These are phyloP conservation scores for Lutjanus erythropterus DNA, from an alignment of 2,113 vertebrate species.

Conservation along the genomic window DNA sequence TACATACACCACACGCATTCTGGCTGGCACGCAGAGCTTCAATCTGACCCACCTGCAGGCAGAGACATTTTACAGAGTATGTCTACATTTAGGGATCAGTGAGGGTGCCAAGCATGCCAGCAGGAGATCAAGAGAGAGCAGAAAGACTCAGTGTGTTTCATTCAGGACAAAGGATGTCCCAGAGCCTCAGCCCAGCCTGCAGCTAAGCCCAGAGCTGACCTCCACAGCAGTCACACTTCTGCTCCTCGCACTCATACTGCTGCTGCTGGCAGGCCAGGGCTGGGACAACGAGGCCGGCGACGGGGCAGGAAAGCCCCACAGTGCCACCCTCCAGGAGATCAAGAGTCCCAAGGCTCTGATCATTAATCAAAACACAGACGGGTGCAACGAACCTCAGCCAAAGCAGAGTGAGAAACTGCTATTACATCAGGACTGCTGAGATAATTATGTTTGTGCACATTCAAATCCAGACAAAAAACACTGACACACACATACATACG, in stretches of 20 bases:
- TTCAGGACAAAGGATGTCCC: slow-evolving; percentile 71
- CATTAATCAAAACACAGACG: slow-evolving; percentile 51
- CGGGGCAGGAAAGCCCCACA: slow-evolving; percentile 60
- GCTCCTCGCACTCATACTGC: slow-evolving; percentile 84
- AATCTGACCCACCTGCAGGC: slow-evolving; percentile 93
- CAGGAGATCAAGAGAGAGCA: slow-evolving; percentile 88
- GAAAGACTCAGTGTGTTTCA: slow-evolving; percentile 64
- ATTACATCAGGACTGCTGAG: slow-evolving; percentile 63
- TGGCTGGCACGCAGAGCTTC: slow-evolving; percentile 90
- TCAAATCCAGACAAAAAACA: slow-evolving; percentile 28
- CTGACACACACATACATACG: slow-evolving; percentile 29
- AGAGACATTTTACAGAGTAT: slow-evolving; percentile 91
- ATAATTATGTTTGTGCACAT: slow-evolving; percentile 31
- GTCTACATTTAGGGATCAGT: slow-evolving; percentile 87
- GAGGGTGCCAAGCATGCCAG: slow-evolving; percentile 81
- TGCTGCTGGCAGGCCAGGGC: slow-evolving; percentile 81
- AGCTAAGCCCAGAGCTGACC: slow-evolving; percentile 68
- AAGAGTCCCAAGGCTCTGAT: slow-evolving; percentile 61
- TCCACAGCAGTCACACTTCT: slow-evolving; percentile 82
- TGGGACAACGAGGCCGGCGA: slow-evolving; percentile 56
- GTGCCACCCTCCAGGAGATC: slow-evolving; percentile 63
- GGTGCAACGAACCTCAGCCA: slow-evolving; percentile 35
- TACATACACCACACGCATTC: slow-evolving; percentile 86
- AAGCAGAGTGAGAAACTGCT: slow-evolving; percentile 58
- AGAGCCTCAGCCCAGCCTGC: slow-evolving; percentile 46